Evolutionary conservation across 2,113 vertebrate genomes (phyloP), one percentile per base, ranked within the genome.

Genomic region (Ranitomeya imitator): DNA sequence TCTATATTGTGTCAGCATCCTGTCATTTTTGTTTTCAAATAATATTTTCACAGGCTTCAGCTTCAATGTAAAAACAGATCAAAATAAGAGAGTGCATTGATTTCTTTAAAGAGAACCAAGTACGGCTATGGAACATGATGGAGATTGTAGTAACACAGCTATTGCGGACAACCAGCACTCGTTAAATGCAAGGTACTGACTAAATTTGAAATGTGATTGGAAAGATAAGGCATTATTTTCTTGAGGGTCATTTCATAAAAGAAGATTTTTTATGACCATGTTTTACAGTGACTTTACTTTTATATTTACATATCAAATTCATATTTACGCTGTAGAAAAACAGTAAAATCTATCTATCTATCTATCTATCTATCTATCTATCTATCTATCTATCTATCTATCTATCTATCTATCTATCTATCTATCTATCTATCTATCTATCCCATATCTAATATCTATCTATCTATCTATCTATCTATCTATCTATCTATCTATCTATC

Each of bases 21-120:
- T 74, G 71, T 74, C 71, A 74, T 6, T 74, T 74, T 74, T n/a
- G n/a, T 45, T 74, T 18, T 74, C 71, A 45, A 31, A 37, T 74
- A 16, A 31, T 71, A 15, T 45, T 74, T 45, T 45, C 71, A 45
- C 31, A 9, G 26, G 26, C 71, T 45, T 6, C 16, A 8, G 15
- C 8, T 7, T 37, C 31, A 74, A 45, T 45, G 31, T 74, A 37
- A 74, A 18, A 74, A 74, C 31, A 16, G 71, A 74, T 74, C 71
- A 74, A 45, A 74, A 74, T 74, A 45, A 45, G 71, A 74, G 31
- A 74, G 14, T 45, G 31, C 71, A 45, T 74, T 19, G 71, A 74
- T 74, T 74, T 18, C 71, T 31, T 18, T 16, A 14, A 45, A 7
- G 7, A 74, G 71, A 45, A 74, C 45, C 37, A 31, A 74, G 31